Conservation (phyloP, 23 tunicate species). For the Corella eumyota region DNA sequence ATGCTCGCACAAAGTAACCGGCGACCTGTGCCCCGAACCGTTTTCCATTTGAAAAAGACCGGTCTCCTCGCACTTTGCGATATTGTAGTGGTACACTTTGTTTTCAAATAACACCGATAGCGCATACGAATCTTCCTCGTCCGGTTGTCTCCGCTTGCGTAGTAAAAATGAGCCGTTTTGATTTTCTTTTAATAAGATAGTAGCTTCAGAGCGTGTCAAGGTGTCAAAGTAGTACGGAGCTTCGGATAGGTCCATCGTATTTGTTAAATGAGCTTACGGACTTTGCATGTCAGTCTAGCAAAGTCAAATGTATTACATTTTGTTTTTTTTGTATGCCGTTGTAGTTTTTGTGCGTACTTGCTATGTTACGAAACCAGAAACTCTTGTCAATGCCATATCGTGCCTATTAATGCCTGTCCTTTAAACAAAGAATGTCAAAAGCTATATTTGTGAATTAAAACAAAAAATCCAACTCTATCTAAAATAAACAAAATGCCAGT, state of each 20-base stretch:
- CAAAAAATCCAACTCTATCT: too few species aligned
- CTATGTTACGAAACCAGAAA: too few species aligned
- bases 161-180: constrained; percentile 52
- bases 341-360: too few species aligned
- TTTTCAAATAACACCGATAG: constrained; percentile 34
- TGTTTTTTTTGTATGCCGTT: too few species aligned
- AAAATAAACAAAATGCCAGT: too few species aligned
- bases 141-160: constrained; percentile 41
- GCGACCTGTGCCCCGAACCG: constrained; percentile 24
- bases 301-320: too few species aligned
- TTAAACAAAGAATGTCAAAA: too few species aligned
- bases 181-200: background rate
- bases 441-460: too few species aligned
- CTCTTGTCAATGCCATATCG: too few species aligned
- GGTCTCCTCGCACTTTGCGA: constrained; percentile 10
- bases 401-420: too few species aligned
- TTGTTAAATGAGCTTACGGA: too few species aligned
- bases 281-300: too few species aligned
- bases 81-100: constrained; percentile 32
- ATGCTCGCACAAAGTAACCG: constrained; percentile 46
- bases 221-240: constrained; percentile 37
- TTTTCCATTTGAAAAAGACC: constrained; percentile 22
- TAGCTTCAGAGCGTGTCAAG: constrained; percentile 25
- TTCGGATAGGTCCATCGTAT: constrained; percentile 7
- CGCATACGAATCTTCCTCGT: constrained; percentile 24